A percentile compares a stretch with the other conserved stretches of the same genome.
These are phyloP conservation scores for Drosophila ironensis DNA, from an alignment of 1,140 invertebrate species.

Conservation along the genomic window DNA sequence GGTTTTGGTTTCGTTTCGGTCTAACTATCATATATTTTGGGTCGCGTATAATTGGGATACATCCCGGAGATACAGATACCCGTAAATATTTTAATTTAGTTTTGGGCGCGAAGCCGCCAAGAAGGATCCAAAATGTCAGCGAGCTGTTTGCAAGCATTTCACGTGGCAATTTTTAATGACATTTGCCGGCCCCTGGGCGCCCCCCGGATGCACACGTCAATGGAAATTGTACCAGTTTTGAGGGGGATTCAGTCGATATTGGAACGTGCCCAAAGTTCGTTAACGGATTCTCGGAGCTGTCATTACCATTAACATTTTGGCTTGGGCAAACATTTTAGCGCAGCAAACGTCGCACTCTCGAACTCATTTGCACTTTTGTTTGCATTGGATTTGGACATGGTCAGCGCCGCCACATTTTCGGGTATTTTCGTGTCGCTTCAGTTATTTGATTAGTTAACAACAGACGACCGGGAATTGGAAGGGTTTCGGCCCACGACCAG, in stretches of 20 bases:
- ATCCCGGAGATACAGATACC: constrained; percentile 38
- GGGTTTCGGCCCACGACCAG: neutral
- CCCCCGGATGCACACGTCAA: neutral
- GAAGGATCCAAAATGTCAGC: constrained; percentile 9
- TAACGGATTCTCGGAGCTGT: constrained; percentile 63
- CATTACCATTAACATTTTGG: constrained; percentile 64
- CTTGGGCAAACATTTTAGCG: constrained; percentile 67
- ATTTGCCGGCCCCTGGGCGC: constrained; percentile 6
- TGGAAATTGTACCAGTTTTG: constrained; percentile 28
- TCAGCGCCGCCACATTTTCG: constrained; percentile 31
- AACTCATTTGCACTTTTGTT: constrained; percentile 54
- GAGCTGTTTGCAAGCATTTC: constrained; percentile 41
- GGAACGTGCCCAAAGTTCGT: constrained; percentile 27
- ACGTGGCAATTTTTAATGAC: constrained; percentile 51
- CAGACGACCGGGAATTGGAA: neutral
- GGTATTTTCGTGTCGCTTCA: constrained; percentile 44
- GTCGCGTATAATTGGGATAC: constrained; percentile 63
- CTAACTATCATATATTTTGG: constrained; percentile 58
- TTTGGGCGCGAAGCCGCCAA: constrained; percentile 1
- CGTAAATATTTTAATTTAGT: constrained; percentile 41
- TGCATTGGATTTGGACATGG: constrained; percentile 48
- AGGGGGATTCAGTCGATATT: neutral
- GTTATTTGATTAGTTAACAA: constrained; percentile 59
- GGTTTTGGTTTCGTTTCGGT: constrained; percentile 18
- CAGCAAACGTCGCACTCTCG: constrained; percentile 37